Evolutionary conservation across 1,140 invertebrate genomes (phyloP).

Genomic region (Popillia japonica): DNA sequence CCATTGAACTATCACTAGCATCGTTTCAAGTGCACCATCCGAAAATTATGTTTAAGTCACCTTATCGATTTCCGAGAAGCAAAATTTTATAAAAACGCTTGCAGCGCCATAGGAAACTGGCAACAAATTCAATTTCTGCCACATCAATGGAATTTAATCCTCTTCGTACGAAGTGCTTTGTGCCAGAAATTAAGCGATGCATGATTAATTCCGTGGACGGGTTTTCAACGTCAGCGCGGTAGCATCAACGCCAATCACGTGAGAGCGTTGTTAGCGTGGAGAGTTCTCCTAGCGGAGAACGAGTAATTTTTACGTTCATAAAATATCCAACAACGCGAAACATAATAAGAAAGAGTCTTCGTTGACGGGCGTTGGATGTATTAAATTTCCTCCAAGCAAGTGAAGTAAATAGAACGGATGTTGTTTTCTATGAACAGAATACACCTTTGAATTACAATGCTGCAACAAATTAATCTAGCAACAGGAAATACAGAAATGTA

Average conservation of each 20-base stretch:
- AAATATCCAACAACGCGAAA: neutral
- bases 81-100: neutral
- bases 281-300: neutral
- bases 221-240: neutral
- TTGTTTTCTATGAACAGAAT: neutral
- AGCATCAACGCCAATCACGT: conserved; percentile 13
- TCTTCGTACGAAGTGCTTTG: neutral
- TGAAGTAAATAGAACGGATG: neutral
- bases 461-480: no score
- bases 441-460: no score
- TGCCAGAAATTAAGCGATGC: neutral
- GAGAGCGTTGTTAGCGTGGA: neutral
- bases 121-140: conserved; percentile 3
- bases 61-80: neutral
- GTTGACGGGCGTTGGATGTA: neutral
- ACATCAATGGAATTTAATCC: conserved; percentile 2
- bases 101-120: neutral
- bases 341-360: neutral
- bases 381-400: neutral
- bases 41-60: neutral
- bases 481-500: no score
- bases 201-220: conserved; percentile 14
- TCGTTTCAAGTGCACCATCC: neutral
- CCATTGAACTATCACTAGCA: neutral
- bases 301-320: neutral